phyloP scores from a whole-genome alignment of 1,140 invertebrate species.

The Latrodectus geometricus region DNA sequence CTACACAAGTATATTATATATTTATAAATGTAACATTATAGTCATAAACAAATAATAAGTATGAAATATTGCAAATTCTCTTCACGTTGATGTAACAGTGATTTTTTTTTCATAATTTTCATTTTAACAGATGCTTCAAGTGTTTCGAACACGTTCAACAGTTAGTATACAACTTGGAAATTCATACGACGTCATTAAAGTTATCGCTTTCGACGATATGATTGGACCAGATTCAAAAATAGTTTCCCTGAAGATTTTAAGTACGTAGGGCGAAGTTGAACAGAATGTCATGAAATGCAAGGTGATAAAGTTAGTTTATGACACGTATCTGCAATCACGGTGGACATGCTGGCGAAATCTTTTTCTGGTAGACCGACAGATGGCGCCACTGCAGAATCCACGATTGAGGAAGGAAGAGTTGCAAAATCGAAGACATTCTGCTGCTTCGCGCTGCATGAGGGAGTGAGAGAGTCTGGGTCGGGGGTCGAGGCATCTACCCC shows the following conservation, averaged over 20 bases:
- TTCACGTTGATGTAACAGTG: not conserved
- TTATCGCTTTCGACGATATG: not conserved
- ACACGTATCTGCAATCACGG: slow-evolving; percentile 10
- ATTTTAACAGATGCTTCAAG: not conserved
- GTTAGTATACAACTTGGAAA: too few species aligned
- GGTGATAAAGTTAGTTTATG: slow-evolving; percentile 44
- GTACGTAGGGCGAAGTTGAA: not conserved
- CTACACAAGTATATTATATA: too few species aligned
- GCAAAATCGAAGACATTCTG: slow-evolving; percentile 51
- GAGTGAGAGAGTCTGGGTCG: slow-evolving; percentile 41
- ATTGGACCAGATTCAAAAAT: slow-evolving; percentile 41
- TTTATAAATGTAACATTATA: too few species aligned
- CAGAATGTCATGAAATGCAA: not conserved
- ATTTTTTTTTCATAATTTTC: not conserved
- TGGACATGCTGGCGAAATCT: slow-evolving; percentile 18
- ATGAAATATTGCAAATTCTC: too few species aligned
- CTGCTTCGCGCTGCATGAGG: slow-evolving; percentile 22
- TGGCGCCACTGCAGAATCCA: slow-evolving; percentile 2
- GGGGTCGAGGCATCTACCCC: slow-evolving; percentile 44
- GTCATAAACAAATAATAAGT: too few species aligned
- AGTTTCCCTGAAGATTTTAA: not conserved
- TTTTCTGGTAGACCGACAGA: not conserved
- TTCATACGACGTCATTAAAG: not conserved
- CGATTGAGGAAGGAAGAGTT: not conserved
- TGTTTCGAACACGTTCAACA: not conserved